Evolutionary conservation across 2,113 vertebrate species (phyloP), one percentile per base, ranked within the genome.

Genomic region (Candoia aspera): DNA sequence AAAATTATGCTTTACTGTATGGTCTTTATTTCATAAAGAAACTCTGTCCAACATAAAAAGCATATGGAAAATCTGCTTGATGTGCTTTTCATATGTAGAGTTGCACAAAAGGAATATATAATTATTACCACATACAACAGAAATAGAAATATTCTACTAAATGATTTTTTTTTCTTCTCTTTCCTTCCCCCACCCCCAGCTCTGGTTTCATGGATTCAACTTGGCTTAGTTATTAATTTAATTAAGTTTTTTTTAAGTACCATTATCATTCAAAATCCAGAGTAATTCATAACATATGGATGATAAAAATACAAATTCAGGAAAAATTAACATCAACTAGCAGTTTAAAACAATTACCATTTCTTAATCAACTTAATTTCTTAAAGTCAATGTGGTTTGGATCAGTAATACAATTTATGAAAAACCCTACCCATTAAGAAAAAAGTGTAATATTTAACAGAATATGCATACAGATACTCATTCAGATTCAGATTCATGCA

Each of bases 31-130:
- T 54, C 91, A 86, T 55, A 93, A 92, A 29, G 24, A 57, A 68
- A 29, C 87, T 93, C 87, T 89, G 90, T 87, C 19, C 68, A 92
- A 60, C 19, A 53, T 13, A 86, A 87, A 93, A 89, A 23, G 92
- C 37, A 12, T 37, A 90, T 2, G 57, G 55, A 92, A 94, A 94
- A 91, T 84, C 24, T 49, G 83, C 46, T 58, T 92, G 86, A 46
- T 87, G 86, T 54, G 10, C 37, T 85, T 89, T 37, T 11, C 49
- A 24, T 55, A 90, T 91, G 90, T 58, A 33, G 23, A 86, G 86
- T 62, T 2, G 62, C 92, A 94, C 26, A 90, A 15, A 92, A 87
- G 90, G 60, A 94, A 21, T 10, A 68, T 86, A 85, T 1, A 88
- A 62, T 58, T 93, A 87, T 10, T 24, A 84, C 0, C n/a, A 37